Conservation (phyloP, 2,113 vertebrate genomes). For the Corvus cornix region DNA sequence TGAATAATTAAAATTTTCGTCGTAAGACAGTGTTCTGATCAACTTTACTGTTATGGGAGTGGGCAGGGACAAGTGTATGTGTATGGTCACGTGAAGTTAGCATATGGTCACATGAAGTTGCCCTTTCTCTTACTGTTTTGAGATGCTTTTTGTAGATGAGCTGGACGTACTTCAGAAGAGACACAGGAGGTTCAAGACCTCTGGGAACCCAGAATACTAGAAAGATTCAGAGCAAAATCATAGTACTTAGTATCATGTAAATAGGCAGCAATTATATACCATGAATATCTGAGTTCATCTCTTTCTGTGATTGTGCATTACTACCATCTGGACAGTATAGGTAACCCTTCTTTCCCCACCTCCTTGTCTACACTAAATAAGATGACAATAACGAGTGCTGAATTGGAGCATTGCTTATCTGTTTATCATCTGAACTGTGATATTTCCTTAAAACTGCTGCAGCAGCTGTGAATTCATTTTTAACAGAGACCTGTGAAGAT, state of each 20-base stretch:
- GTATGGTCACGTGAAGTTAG: background rate
- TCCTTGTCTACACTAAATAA: background rate
- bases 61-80: background rate
- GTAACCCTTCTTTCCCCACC: background rate
- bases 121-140: background rate
- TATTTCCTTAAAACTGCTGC: background rate
- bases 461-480: background rate
- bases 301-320: background rate
- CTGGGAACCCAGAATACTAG: background rate
- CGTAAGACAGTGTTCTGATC: background rate
- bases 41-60: background rate
- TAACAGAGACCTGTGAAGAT: background rate
- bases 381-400: background rate
- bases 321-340: background rate
- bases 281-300: background rate
- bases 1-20: background rate
- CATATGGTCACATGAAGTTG: background rate
- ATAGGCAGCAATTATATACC: background rate
- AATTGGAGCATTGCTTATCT: background rate
- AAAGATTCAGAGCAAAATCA: background rate
- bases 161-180: background rate
- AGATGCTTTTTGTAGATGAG: background rate
- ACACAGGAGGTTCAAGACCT: background rate
- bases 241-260: background rate
- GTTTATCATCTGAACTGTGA: background rate